phyloP scores from a whole-genome alignment of 2,888 invertebrate genomes.

The Pecten maximus region DNA sequence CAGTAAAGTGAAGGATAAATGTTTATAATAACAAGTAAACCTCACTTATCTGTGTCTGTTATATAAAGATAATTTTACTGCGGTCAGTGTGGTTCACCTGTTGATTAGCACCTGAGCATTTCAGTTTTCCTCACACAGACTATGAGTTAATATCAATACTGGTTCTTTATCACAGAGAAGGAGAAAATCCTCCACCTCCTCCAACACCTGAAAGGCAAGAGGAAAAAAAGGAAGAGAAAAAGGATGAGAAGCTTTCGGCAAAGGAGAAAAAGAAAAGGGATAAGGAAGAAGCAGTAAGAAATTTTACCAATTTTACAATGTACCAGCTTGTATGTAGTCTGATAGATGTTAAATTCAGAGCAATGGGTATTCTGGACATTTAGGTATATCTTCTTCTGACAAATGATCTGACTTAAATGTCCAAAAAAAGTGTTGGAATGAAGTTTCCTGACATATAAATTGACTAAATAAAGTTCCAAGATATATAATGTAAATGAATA shows the following conservation, averaged over 20 bases:
- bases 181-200: neutral
- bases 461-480: too few species aligned
- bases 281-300: conserved; percentile 48
- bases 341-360: neutral
- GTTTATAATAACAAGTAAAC: too few species aligned
- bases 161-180: conserved; percentile 36
- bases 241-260: conserved; percentile 43
- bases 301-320: neutral
- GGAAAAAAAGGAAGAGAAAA: conserved; percentile 47
- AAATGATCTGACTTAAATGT: too few species aligned
- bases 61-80: too few species aligned
- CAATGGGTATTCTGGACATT: neutral
- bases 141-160: neutral
- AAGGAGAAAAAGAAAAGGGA: conserved; percentile 48
- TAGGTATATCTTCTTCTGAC: neutral
- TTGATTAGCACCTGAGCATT: too few species aligned
- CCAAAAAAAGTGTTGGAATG: too few species aligned
- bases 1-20: too few species aligned
- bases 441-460: too few species aligned
- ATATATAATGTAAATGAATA: too few species aligned
- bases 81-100: neutral
- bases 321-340: neutral
- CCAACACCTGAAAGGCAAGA: conserved; percentile 37
- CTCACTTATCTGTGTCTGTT: too few species aligned
- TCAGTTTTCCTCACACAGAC: neutral